phyloP scores from a whole-genome alignment of 2,888 invertebrate species.

The Rhorus exstirpatorius region DNA sequence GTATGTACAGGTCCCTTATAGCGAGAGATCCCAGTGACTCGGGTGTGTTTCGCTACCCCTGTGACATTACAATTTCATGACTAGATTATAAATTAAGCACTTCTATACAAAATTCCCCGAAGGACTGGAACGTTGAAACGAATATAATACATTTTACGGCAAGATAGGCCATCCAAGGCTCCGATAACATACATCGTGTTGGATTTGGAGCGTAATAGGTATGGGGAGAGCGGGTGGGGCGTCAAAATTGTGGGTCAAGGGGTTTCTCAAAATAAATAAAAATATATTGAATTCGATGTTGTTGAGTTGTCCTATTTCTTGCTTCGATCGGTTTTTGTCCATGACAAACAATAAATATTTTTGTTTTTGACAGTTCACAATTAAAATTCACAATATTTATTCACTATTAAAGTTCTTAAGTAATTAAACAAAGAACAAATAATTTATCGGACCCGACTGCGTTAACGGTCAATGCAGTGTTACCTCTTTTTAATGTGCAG shows the following conservation, averaged over 20 bases:
- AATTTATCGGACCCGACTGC: too few relatives aligned
- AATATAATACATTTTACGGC: slow-evolving; percentile 2
- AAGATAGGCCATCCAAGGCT: background rate
- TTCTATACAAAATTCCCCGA: background rate
- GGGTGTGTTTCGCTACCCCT: slow-evolving; percentile 1
- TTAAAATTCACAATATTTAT: too few relatives aligned
- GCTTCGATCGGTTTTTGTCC: too few relatives aligned
- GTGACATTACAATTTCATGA: slow-evolving; percentile 4
- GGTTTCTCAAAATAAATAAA: background rate
- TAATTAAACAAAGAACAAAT: too few relatives aligned
- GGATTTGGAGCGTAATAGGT: background rate
- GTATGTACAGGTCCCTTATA: background rate
- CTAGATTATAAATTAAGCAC: slow-evolving; percentile 23
- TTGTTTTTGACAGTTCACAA: too few relatives aligned
- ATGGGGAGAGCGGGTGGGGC: background rate
- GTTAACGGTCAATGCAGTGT: too few relatives aligned
- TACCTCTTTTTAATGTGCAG: too few relatives aligned
- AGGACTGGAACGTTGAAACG: background rate
- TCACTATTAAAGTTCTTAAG: background rate
- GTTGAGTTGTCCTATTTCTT: background rate
- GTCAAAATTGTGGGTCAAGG: background rate
- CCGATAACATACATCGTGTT: background rate
- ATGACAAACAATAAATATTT: too few relatives aligned
- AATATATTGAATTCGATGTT: too few relatives aligned
- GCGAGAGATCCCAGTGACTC: background rate